Conservation (phyloP, 2,113 vertebrate species). For the Kryptolebias marmoratus region DNA sequence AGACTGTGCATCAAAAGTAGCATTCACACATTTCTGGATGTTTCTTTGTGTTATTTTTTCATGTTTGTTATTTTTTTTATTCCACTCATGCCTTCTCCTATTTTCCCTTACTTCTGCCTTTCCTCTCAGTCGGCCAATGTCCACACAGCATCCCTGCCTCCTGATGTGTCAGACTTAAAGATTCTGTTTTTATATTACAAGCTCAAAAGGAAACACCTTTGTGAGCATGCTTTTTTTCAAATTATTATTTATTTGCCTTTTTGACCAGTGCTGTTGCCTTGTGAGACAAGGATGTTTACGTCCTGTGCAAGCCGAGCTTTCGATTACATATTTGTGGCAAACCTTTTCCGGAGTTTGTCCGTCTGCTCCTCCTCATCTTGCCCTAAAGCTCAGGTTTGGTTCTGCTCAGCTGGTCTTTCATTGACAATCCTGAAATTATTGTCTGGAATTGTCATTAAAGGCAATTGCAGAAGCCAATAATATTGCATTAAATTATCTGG, state of each 20-base stretch:
- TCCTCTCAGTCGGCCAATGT: slow-evolving; percentile 24
- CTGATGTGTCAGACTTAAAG: slow-evolving; percentile 30
- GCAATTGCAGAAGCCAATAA: slow-evolving; percentile 12
- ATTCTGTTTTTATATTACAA: slow-evolving; percentile 33
- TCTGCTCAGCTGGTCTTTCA: slow-evolving; percentile 46
- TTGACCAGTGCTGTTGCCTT: slow-evolving; percentile 11
- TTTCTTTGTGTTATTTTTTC: slow-evolving; percentile 63
- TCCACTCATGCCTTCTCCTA: slow-evolving; percentile 44
- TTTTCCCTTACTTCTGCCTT: slow-evolving; percentile 38
- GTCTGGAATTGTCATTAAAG: not conserved
- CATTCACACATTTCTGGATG: slow-evolving; percentile 59
- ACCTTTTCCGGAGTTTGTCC: slow-evolving; percentile 24
- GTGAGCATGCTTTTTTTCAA: not conserved
- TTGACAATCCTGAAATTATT: slow-evolving; percentile 30
- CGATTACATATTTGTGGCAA: slow-evolving; percentile 57
- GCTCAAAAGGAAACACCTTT: slow-evolving; percentile 35
- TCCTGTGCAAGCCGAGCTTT: slow-evolving; percentile 40
- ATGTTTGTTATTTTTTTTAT: slow-evolving; percentile 32
- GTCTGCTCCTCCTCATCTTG: slow-evolving; percentile 30
- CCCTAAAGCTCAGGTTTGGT: slow-evolving; percentile 34
- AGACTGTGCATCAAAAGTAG: slow-evolving; percentile 46
- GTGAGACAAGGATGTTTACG: slow-evolving; percentile 40
- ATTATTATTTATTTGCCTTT: slow-evolving; percentile 16
- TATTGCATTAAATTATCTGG: not conserved
- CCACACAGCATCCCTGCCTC: slow-evolving; percentile 16